These are phyloP conservation scores for Lophotis ruficrista DNA, from an alignment of 2,113 vertebrate species.

Conservation along the genomic window DNA sequence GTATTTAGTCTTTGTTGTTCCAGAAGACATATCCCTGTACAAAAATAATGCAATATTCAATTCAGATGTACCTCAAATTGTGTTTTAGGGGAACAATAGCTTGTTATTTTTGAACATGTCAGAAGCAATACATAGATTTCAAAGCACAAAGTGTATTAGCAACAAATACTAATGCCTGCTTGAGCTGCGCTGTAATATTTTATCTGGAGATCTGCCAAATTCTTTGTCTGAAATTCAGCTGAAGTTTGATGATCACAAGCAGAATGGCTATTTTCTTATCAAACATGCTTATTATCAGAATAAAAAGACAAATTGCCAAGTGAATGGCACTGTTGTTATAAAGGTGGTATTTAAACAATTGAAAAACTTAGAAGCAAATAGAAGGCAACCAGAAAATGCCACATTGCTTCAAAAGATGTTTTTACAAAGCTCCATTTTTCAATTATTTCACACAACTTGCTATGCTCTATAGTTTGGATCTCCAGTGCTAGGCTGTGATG, in stretches of 20 bases:
- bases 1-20: neutral
- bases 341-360: conserved; percentile 20
- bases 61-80: neutral
- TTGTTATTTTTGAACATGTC: neutral
- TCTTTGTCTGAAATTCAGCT: neutral
- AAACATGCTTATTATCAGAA: neutral
- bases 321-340: neutral
- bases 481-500: neutral
- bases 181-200: neutral
- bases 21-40: neutral
- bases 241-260: neutral
- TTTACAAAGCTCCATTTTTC: neutral
- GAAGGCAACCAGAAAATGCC: conserved; percentile 25
- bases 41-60: neutral
- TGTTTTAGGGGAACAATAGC: neutral
- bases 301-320: conserved; percentile 15
- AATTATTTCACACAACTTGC: neutral
- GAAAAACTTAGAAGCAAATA: conserved; percentile 27
- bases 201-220: neutral
- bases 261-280: neutral
- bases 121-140: neutral
- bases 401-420: neutral
- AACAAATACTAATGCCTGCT: neutral
- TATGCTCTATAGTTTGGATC: neutral
- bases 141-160: neutral